These are phyloP conservation scores for Hydrophis major DNA, from an alignment of 2,797 vertebrate species.

Conservation along the genomic window DNA sequence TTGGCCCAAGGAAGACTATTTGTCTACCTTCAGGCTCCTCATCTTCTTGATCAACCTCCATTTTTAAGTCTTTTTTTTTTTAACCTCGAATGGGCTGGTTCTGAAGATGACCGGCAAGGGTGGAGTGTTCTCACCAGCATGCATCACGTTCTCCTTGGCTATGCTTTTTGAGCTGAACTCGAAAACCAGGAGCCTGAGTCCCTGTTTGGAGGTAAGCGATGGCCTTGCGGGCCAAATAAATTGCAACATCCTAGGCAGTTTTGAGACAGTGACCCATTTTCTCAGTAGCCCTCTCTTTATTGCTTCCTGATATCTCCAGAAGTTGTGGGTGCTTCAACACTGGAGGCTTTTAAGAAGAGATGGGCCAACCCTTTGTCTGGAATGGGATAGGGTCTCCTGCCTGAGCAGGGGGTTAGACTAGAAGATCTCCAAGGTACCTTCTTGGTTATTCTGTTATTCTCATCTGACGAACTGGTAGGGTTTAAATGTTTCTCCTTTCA, in stretches of 20 bases:
- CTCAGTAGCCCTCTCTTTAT: not conserved
- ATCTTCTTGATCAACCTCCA: rapidly evolving
- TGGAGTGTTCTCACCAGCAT: rapidly evolving
- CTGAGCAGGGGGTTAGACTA: too few relatives aligned
- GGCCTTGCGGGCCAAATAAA: not conserved
- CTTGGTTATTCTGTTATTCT: too few relatives aligned
- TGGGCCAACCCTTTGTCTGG: too few relatives aligned
- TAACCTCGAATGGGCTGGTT: not conserved
- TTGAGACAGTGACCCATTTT: not conserved
- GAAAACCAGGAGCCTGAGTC: conserved; percentile 32
- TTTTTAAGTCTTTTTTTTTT: conserved; percentile 7
- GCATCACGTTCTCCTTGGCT: conserved; percentile 42
- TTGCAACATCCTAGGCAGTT: not conserved
- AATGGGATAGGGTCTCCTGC: too few relatives aligned
- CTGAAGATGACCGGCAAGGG: conserved; percentile 52
- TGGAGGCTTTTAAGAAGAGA: not conserved
- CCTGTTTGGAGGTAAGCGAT: conserved; percentile 68
- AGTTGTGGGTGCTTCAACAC: not conserved
- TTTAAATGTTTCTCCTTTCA: not conserved
- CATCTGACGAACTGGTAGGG: not conserved
- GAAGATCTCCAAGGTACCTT: not conserved
- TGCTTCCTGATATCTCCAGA: not conserved
- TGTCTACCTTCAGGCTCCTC: not conserved
- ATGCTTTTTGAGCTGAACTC: conserved; percentile 29
- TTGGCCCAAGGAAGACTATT: not conserved